Evolutionary conservation across 2,888 invertebrate genomes (phyloP).

Genomic region (Xiphydria camelus): DNA sequence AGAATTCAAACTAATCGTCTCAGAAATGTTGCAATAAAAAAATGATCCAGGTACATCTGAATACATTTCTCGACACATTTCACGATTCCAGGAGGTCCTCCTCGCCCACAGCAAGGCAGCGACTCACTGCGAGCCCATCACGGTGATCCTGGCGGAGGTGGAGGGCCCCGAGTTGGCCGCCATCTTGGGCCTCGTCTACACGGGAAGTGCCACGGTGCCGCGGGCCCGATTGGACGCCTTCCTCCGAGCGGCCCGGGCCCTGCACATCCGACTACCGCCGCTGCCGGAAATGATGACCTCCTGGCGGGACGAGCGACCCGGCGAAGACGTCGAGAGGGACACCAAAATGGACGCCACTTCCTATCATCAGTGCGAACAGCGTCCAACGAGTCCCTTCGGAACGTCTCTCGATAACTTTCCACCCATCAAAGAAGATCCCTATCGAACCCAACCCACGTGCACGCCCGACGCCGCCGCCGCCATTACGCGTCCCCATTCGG

Average conservation of each 20-base stretch:
- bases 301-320: conserved; percentile 25
- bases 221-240: conserved; percentile 64
- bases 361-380: conserved; percentile 39
- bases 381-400: conserved; percentile 24
- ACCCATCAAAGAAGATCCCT: too few relatives aligned
- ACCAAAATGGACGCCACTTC: conserved; percentile 32
- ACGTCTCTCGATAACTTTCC: too few relatives aligned
- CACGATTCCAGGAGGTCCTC: conserved; percentile 46
- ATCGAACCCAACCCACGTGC: neutral
- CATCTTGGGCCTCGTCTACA: conserved; percentile 71
- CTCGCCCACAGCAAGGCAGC: conserved; percentile 43
- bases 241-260: conserved; percentile 60
- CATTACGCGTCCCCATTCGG: neutral
- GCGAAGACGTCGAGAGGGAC: conserved; percentile 39
- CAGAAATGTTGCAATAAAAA: too few relatives aligned
- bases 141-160: conserved; percentile 69
- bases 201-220: conserved; percentile 67
- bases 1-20: too few relatives aligned
- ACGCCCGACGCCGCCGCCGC: neutral
- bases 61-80: neutral
- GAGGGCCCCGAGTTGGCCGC: conserved; percentile 66
- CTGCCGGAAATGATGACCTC: conserved; percentile 23
- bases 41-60: too few relatives aligned
- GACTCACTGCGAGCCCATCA: conserved; percentile 60
- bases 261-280: conserved; percentile 44